Percentiles rank a stretch among this genome's conserved stretches.
These are phyloP conservation scores for Luperina testacea DNA, from an alignment of 2,888 invertebrate genomes.

Conservation along the genomic window DNA sequence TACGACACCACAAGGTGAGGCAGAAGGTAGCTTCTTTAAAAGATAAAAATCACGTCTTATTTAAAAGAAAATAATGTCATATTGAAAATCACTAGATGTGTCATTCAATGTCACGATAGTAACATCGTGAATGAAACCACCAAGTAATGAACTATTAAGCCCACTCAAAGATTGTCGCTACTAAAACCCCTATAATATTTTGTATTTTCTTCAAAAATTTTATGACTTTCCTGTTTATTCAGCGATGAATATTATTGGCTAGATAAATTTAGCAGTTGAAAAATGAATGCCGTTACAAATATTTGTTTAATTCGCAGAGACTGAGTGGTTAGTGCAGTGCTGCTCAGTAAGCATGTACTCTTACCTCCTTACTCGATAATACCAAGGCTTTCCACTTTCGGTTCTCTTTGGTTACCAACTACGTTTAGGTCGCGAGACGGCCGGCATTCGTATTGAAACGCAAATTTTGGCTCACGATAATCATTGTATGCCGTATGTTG, in stretches of 20 bases:
- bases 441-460: constrained; percentile 73
- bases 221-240: constrained; percentile 41
- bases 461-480: constrained; percentile 71
- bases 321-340: constrained; percentile 70
- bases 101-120: constrained; percentile 47
- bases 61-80: constrained; percentile 30
- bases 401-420: constrained; percentile 65
- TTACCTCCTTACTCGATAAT: constrained; percentile 80
- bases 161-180: constrained; percentile 8
- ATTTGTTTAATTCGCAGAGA: constrained; percentile 77
- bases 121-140: constrained; percentile 17
- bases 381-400: constrained; percentile 89
- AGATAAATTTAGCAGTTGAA: constrained; percentile 59
- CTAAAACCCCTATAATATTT: background rate
- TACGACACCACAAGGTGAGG: constrained; percentile 63
- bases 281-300: constrained; percentile 72
- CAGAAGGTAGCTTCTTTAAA: constrained; percentile 54
- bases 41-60: constrained; percentile 62
- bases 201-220: constrained; percentile 11
- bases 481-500: constrained; percentile 48
- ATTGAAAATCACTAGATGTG: constrained; percentile 37
- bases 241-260: constrained; percentile 45
- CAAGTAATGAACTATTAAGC: background rate
- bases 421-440: constrained; percentile 73
- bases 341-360: constrained; percentile 79